Conservation (phyloP, 1,140 invertebrate species). For the Mycetomoellerius zeteki region DNA sequence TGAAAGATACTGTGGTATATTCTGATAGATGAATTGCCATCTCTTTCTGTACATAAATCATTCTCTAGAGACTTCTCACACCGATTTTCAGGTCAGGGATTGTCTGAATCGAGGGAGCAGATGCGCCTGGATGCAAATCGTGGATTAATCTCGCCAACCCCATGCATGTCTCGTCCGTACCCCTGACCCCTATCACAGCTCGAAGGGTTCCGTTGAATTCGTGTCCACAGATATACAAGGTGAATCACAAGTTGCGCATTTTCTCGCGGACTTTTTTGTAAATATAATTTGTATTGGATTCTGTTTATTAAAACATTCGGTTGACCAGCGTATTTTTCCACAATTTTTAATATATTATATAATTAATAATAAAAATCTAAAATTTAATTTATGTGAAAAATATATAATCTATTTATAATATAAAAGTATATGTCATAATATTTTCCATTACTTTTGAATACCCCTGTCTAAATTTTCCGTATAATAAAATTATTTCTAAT, state of each 20-base stretch:
- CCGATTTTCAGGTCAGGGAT: constrained; percentile 78
- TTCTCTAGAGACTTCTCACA: constrained; percentile 66
- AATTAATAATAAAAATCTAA: neutral
- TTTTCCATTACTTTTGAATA: neutral
- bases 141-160: constrained; percentile 83
- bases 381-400: neutral
- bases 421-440: neutral
- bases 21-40: constrained; percentile 8
- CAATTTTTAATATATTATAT: constrained; percentile 15
- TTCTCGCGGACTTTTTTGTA: neutral
- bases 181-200: constrained; percentile 72
- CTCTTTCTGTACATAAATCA: constrained; percentile 57
- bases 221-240: constrained; percentile 39
- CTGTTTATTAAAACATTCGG: neutral
- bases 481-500: neutral
- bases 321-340: neutral
- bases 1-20: neutral
- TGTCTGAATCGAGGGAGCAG: constrained; percentile 79
- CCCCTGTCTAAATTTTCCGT: neutral
- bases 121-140: constrained; percentile 84
- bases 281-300: neutral
- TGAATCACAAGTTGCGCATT: constrained; percentile 35
- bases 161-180: constrained; percentile 63
- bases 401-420: neutral
- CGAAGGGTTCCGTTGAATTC: constrained; percentile 45